Base-by-base conservation (phyloP, 1,140 invertebrate genomes). In the Oncopodura yosiiana region DNA sequence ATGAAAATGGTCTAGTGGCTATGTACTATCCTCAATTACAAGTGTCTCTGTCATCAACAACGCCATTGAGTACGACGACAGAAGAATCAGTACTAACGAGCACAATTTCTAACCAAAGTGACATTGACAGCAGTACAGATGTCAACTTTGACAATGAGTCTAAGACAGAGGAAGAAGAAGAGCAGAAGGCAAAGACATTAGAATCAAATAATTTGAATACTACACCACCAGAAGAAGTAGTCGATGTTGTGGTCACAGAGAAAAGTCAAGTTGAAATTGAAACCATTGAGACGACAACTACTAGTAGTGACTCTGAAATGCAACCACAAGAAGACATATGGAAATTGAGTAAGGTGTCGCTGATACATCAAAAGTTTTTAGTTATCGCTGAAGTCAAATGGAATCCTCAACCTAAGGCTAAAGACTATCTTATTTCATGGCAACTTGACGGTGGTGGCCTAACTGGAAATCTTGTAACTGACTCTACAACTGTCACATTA, bases 381-480 rank as follows among this genome's bases (percentile, higher is more conserved):
- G 83, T 84, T 11, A 81, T 84, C 42, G 82, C 81, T 24, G 82
- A 84, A 71, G 80, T 85, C 50, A 78, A 81, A 32, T 85, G 83
- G 83, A 44, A 50, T 38, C 38, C 45, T n/a, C 23, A 27, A 26
- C 52, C 52, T 19, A 36, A 30, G 16, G 63, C 58, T 18, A 53
- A 56, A 34, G 77, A 84, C 30, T 86, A 86, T 69, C 73, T 86
- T 61, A 83, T 87, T 45, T 86, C 83, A 36, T 87, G 84, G 84
- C 83, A 87, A 74, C 81, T 86, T 8, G 81, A 82, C 62, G 83
- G 84, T 38, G 83, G 83, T 41, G 84, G 83, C 29, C 72, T 87
- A n/a, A 85, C 83, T 68, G 84, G 84, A 43, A 85, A 86, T 70
- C 73, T 86, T n/a, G 82, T 85, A 64, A 86, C 83, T 23, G 81